Percentiles rank a stretch among this genome's conserved stretches.
Conservation (phyloP, 2,888 invertebrate species). For the Erynnis tages region DNA sequence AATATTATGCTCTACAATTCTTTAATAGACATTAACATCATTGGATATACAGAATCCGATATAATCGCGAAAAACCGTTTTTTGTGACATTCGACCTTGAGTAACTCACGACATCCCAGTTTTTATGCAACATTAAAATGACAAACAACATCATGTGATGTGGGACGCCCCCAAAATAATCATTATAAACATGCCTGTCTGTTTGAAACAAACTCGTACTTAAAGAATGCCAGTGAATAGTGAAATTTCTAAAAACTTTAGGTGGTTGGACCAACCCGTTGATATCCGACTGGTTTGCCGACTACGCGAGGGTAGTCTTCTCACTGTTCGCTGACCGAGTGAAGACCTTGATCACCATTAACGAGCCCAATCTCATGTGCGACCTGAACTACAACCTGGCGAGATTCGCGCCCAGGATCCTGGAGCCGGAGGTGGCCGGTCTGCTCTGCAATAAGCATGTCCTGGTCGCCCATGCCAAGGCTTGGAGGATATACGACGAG, state of each 20-base stretch:
- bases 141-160: too few species aligned
- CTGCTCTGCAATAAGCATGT: slow-evolving; percentile 84
- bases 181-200: too few species aligned
- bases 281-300: background rate
- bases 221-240: background rate
- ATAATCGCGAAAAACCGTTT: too few species aligned
- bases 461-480: slow-evolving; percentile 84
- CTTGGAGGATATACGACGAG: slow-evolving; percentile 79
- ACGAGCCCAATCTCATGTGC: slow-evolving; percentile 82
- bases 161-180: too few species aligned
- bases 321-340: slow-evolving; percentile 82
- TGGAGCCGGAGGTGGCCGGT: slow-evolving; percentile 4
- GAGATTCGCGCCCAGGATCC: slow-evolving; percentile 36
- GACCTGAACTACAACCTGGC: slow-evolving; percentile 50
- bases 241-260: background rate
- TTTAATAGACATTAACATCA: too few species aligned
- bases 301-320: slow-evolving; percentile 19
- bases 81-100: too few species aligned
- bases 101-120: too few species aligned
- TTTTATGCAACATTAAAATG: too few species aligned
- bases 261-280: slow-evolving; percentile 15
- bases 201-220: too few species aligned
- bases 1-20: too few species aligned
- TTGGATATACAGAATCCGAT: too few species aligned
- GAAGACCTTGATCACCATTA: slow-evolving; percentile 86